Base-by-base conservation (phyloP, 2,797 vertebrate species). In the Chiroxiphia lanceolata region DNA sequence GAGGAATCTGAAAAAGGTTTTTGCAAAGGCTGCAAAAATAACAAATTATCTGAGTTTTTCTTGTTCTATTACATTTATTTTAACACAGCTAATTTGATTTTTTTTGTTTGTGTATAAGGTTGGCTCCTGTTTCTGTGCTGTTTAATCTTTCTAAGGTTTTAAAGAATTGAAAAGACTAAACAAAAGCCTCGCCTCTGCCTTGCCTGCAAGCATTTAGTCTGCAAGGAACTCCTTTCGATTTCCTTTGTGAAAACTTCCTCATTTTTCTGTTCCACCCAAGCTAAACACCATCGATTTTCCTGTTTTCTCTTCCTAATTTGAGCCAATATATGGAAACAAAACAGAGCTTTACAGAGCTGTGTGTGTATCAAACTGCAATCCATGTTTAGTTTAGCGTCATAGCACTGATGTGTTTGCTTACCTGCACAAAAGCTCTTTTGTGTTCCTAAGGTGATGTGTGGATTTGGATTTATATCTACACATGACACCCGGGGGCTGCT, bases 171-270 rank as follows among this genome's bases (percentile, higher is more conserved):
- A 70, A 78, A 79, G 44, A 59, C 61, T 68, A 56, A 91, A 83
- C 77, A 89, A 86, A 71, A 63, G 4, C 40, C 17, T 36, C 2
- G 4, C 14, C 47, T 23, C 8, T 10, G 18, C 25, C 65, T 78
- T 0, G 3, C 29, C n/a, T 42, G 45, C 45, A 44, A 0, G 0
- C 26, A 22, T 42, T 86, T 65, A 45, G 33, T n/a, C 54, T 82
- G 54, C 53, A 65, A 42, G 16, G 25, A 89, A 27, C 20, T 75
- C 63, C 47, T 70, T 82, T 76, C 21, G 3, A 51, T 79, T 96
- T 95, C 83, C 88, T 80, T 47, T 42, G 14, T 54, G 48, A 65
- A 45, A 44, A 57, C 56, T 87, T 91, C 64, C 59, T 72, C 21
- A 7, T 90, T 78, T 94, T 75, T 89, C 57, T 15, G 33, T 84